These are phyloP conservation scores for Pollicipes pollicipes DNA, from an alignment of 1,140 invertebrate genomes.

Conservation along the genomic window DNA sequence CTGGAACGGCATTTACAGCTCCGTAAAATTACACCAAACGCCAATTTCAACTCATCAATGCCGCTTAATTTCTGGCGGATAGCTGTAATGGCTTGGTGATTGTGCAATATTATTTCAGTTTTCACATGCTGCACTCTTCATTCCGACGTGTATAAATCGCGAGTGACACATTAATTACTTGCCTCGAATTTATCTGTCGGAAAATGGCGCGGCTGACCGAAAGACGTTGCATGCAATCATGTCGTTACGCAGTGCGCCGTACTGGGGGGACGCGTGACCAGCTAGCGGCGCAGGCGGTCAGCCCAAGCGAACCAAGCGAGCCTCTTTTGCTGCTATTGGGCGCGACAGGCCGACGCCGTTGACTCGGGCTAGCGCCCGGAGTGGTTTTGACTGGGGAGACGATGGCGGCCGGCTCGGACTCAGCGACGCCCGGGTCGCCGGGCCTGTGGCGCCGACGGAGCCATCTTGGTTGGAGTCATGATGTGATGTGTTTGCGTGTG, in stretches of 20 bases:
- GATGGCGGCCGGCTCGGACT: too few species aligned
- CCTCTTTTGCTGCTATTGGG: too few species aligned
- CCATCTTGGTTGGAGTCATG: too few species aligned
- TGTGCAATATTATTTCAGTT: slow-evolving; percentile 2
- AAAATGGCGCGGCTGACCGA: background rate
- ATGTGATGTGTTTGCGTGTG: too few species aligned
- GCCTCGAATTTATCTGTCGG: background rate
- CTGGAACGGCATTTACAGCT: background rate
- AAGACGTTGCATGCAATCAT: background rate
- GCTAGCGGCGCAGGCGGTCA: too few species aligned
- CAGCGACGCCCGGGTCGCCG: too few species aligned
- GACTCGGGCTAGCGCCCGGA: too few species aligned
- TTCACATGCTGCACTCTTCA: background rate
- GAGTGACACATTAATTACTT: background rate
- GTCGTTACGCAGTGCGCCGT: background rate
- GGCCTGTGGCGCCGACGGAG: too few species aligned
- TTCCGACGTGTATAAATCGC: background rate
- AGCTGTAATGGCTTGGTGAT: background rate
- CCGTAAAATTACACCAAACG: background rate
- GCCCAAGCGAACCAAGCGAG: too few species aligned
- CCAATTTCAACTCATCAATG: background rate
- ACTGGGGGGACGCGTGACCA: too few species aligned
- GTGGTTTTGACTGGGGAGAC: too few species aligned
- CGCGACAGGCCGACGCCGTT: too few species aligned
- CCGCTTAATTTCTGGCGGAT: background rate